Conservation (phyloP, 2,888 invertebrate species). For the Protonemura montana region DNA sequence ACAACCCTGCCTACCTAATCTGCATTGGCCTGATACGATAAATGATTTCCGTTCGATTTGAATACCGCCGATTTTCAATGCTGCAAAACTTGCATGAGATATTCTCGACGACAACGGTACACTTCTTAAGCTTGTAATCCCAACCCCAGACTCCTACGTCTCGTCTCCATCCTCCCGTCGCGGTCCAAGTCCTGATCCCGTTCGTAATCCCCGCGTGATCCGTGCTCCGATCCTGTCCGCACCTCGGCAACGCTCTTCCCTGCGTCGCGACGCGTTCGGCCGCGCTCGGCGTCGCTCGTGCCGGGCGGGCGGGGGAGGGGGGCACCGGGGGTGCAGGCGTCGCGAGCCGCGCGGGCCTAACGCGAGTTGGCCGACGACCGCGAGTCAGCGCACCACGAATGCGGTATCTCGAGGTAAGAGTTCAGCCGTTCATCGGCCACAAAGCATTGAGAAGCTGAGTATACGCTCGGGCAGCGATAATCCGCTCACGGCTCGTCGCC, state of each 20-base stretch:
- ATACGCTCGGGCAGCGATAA: neutral
- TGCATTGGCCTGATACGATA: too few species aligned
- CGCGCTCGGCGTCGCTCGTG: neutral
- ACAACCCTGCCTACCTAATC: too few species aligned
- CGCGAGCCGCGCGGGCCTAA: conserved; percentile 2
- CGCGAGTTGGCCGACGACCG: neutral
- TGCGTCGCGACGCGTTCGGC: neutral
- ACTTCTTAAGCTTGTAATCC: too few species aligned
- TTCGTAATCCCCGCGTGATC: neutral
- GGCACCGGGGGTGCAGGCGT: neutral
- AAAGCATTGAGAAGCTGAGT: neutral
- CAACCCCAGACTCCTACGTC: too few species aligned
- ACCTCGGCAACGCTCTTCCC: neutral
- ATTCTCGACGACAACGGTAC: too few species aligned
- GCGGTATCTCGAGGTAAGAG: neutral
- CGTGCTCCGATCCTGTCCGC: neutral
- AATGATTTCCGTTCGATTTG: too few species aligned
- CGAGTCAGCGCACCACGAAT: neutral
- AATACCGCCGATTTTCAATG: too few species aligned
- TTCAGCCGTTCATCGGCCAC: neutral
- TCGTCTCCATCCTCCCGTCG: neutral
- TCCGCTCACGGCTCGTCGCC: neutral
- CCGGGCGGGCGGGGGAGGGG: neutral
- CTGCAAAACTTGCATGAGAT: too few species aligned
- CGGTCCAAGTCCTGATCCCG: neutral